These are phyloP conservation scores for Suricata suricatta DNA, from an alignment of 2,113 vertebrate genomes.

Conservation along the genomic window DNA sequence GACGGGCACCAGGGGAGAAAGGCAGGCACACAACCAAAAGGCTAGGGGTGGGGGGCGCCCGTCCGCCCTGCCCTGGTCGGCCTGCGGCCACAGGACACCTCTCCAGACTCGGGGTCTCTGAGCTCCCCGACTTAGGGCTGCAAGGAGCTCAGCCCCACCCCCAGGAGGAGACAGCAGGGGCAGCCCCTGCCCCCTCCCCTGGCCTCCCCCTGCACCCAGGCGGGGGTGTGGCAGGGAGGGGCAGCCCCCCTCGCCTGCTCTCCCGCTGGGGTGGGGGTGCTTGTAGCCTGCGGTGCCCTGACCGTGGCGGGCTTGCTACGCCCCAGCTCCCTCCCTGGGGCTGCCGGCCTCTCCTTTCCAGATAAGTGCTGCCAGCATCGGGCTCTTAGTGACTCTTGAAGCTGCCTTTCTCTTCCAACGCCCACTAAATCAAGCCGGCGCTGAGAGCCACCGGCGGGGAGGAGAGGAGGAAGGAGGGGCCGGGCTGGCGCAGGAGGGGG, in stretches of 20 bases:
- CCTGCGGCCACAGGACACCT: neutral
- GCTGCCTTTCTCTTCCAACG: conserved; percentile 62
- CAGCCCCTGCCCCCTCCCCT: neutral
- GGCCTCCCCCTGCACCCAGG: too few species aligned
- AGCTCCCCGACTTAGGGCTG: neutral
- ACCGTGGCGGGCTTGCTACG: neutral
- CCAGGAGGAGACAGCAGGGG: neutral
- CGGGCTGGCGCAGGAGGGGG: neutral
- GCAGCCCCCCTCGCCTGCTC: too few species aligned
- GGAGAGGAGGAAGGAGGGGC: conserved; percentile 15
- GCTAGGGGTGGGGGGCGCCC: neutral
- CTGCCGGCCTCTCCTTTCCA: conserved; percentile 12
- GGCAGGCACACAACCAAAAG: conserved; percentile 36
- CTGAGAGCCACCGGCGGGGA: conserved; percentile 56
- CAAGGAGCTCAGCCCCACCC: neutral
- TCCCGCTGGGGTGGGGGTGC: neutral
- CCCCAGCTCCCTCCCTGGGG: neutral
- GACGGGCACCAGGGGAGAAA: neutral
- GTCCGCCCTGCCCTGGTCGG: neutral
- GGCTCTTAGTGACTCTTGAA: conserved; percentile 57
- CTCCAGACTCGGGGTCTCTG: neutral
- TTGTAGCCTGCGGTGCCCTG: neutral
- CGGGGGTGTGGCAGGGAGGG: neutral
- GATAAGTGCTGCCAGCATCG: conserved; percentile 59
- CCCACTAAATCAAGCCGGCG: conserved; percentile 71